Percentiles rank a stretch among this genome's conserved stretches.
Conservation (phyloP, 2,113 vertebrate species). For the Carassius carassius region DNA sequence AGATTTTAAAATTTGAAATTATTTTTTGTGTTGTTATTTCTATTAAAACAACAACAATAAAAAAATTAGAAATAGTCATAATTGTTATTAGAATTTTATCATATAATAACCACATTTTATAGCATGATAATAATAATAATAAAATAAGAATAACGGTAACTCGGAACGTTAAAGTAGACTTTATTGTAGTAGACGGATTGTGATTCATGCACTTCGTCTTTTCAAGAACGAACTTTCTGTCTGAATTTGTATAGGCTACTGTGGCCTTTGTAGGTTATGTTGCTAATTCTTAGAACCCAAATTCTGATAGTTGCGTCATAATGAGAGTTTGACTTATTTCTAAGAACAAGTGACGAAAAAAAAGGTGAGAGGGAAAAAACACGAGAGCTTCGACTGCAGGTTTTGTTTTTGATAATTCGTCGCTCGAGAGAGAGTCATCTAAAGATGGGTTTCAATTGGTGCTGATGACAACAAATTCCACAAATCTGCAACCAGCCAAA, state of each 20-base stretch:
- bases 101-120: neutral
- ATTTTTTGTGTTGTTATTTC: neutral
- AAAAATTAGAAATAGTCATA: neutral
- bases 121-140: neutral
- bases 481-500: neutral
- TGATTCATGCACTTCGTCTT: constrained; percentile 59
- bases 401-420: constrained; percentile 57
- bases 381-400: constrained; percentile 47
- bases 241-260: constrained; percentile 40
- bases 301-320: constrained; percentile 55
- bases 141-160: neutral
- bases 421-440: constrained; percentile 37
- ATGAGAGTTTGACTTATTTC: constrained; percentile 64
- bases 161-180: constrained; percentile 27
- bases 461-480: neutral
- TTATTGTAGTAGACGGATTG: neutral
- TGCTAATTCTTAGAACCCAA: constrained; percentile 73
- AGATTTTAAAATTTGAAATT: neutral
- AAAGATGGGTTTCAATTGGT: neutral
- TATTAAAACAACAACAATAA: neutral
- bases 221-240: constrained; percentile 70
- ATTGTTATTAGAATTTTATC: neutral
- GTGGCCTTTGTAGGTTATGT: constrained; percentile 43
- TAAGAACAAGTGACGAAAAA: constrained; percentile 67
- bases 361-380: constrained; percentile 41